Conservation (phyloP, 2,113 vertebrate genomes). For the Porphyrio hochstetteri region DNA sequence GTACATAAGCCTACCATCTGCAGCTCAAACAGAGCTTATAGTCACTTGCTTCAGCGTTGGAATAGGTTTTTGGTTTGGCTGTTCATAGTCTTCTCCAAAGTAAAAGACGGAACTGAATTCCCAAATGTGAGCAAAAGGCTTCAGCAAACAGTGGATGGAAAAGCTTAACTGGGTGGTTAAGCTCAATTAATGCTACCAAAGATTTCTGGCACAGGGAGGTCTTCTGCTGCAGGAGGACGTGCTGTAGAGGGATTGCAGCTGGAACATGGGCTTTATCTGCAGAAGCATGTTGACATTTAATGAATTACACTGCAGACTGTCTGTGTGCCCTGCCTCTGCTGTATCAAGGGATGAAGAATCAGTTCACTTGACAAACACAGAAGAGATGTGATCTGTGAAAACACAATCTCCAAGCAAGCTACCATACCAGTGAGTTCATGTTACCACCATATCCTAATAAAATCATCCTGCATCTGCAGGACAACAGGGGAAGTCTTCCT, state of each 20-base stretch:
- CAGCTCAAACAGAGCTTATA: background rate
- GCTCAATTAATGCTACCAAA: background rate
- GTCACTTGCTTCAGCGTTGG: background rate
- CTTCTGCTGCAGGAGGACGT: background rate
- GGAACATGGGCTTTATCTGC: background rate
- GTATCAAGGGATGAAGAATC: background rate
- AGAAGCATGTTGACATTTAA: background rate
- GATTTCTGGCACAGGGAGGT: background rate
- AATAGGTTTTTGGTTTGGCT: background rate
- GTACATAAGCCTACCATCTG: background rate
- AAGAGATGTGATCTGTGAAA: background rate
- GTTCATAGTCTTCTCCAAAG: background rate
- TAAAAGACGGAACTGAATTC: background rate
- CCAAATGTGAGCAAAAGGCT: background rate
- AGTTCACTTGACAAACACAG: background rate
- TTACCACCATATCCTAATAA: background rate
- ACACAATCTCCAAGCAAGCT: background rate
- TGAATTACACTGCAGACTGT: background rate
- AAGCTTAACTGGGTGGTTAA: background rate
- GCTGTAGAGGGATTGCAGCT: background rate
- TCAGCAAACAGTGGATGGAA: background rate
- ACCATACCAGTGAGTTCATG: background rate
- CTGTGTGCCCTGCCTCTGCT: background rate
- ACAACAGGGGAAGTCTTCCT: background rate
- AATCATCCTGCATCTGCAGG: background rate